Percentiles rank a stretch among this genome's conserved stretches.
Conservation (phyloP, 2,888 invertebrate genomes). For the Germaria angustata region DNA sequence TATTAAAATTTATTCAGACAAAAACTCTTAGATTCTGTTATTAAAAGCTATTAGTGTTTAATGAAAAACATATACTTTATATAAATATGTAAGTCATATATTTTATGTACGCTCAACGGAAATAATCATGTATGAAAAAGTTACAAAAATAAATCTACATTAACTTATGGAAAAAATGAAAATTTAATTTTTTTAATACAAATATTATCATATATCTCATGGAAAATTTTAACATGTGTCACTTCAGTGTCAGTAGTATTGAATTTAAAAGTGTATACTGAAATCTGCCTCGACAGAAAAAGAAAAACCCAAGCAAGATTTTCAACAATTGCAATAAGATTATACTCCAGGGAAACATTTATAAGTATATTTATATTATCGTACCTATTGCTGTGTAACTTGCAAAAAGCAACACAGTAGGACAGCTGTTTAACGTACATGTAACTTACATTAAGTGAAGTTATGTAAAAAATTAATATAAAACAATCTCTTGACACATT, state of each 20-base stretch:
- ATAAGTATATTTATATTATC: background rate
- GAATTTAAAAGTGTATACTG: constrained; percentile 32
- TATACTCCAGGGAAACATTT: constrained; percentile 11
- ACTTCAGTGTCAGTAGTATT: constrained; percentile 18
- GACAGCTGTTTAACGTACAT: background rate
- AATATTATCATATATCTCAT: background rate
- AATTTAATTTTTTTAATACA: constrained; percentile 5
- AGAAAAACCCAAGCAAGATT: background rate
- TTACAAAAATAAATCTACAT: background rate
- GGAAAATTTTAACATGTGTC: constrained; percentile 39
- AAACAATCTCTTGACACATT: constrained; percentile 46
- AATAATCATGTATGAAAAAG: background rate
- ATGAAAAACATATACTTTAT: no score
- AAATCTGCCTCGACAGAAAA: background rate
- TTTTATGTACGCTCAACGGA: no score
- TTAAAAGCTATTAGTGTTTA: no score
- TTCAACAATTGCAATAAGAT: background rate
- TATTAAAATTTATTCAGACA: no score
- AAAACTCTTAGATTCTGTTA: no score
- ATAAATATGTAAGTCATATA: no score
- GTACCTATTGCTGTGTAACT: background rate
- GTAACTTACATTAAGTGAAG: background rate
- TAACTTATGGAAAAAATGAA: background rate
- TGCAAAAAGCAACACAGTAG: background rate
- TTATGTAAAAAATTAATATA: background rate